Evolutionary conservation across 37 sponge, comb jelly and placozoan species (phyloP), one percentile per base, ranked within the genome.

Genomic region (Amphimedon queenslandica): DNA sequence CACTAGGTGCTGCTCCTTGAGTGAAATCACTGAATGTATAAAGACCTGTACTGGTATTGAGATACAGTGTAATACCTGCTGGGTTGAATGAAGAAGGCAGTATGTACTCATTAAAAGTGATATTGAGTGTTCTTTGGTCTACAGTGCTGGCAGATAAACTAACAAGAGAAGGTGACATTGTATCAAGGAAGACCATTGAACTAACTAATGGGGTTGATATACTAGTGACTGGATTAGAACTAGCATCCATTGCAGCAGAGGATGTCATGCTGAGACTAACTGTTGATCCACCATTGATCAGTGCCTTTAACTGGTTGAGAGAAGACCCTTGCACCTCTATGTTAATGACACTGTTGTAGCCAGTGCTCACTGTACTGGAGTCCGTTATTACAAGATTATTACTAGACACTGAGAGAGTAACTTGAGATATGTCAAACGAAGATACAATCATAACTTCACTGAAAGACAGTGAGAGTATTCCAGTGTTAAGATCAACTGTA

Each of bases 21-120:
- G 42, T 41, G 23, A 76, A 55, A 8, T 31, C 39, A 20, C 55
- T 29, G 57, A 65, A 76, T 21, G 40, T 25, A 23, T 24, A 33
- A n/a, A 33, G 4, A 30, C 55, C 67, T 3, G 42, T 16, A 3
- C 37, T 2, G 4, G 67, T 76, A 16, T 25, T 63, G n/a, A 79
- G 71, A 31, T 30, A 24, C 3, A 79, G 71, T 0, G 41, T 58
- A 2, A 79, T 28, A 21, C 37, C 20, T 39, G 47, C 40, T 40
- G 29, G 31, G 21, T 69, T 71, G 31, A 40, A 63, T 4, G 64
- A 32, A 20, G 71, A 21, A 25, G 70, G 39, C 25, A 27, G 4
- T 1, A 79, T 60, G 29, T 38, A 61, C 36, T 79, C 80, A 61
- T 69, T 42, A 41, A 79, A 79, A 8, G 40, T 41, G 4, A 79